Evolutionary conservation across 2,113 vertebrate species (phyloP).

Genomic region (Egretta garzetta): DNA sequence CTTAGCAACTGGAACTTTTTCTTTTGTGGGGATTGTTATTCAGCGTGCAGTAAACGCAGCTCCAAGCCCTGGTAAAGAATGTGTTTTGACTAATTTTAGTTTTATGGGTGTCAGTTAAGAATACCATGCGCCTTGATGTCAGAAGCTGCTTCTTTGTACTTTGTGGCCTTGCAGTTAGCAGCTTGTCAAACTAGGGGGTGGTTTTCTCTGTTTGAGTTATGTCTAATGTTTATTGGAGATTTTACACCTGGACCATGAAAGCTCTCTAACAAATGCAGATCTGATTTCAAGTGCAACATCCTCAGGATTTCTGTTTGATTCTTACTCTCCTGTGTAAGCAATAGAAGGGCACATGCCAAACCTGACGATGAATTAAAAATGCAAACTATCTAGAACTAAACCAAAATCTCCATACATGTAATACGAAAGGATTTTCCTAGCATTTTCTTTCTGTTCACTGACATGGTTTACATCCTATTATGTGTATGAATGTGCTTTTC

Average conservation of each 20-base stretch:
- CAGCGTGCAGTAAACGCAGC: neutral
- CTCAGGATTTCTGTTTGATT: constrained; percentile 18
- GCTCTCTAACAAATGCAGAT: neutral
- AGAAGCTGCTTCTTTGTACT: constrained; percentile 50
- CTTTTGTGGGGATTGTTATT: neutral
- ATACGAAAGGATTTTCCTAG: constrained; percentile 17
- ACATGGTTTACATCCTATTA: neutral
- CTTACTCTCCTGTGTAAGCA: neutral
- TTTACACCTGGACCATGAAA: constrained; percentile 66
- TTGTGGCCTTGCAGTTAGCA: neutral
- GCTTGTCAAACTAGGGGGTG: constrained; percentile 27
- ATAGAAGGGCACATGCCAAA: neutral
- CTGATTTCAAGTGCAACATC: constrained; percentile 5
- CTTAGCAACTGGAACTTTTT: neutral
- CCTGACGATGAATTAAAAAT: neutral
- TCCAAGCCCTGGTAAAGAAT: neutral
- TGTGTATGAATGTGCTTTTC: neutral
- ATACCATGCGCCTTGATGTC: neutral
- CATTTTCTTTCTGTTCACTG: neutral
- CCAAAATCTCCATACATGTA: neutral
- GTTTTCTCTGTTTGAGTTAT: constrained; percentile 23
- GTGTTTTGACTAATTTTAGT: constrained; percentile 37
- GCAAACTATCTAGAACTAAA: neutral
- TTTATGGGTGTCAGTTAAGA: constrained; percentile 58
- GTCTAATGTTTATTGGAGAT: constrained; percentile 44